Evolutionary conservation across 2,113 vertebrate genomes (phyloP).

Genomic region (Coturnix japonica): DNA sequence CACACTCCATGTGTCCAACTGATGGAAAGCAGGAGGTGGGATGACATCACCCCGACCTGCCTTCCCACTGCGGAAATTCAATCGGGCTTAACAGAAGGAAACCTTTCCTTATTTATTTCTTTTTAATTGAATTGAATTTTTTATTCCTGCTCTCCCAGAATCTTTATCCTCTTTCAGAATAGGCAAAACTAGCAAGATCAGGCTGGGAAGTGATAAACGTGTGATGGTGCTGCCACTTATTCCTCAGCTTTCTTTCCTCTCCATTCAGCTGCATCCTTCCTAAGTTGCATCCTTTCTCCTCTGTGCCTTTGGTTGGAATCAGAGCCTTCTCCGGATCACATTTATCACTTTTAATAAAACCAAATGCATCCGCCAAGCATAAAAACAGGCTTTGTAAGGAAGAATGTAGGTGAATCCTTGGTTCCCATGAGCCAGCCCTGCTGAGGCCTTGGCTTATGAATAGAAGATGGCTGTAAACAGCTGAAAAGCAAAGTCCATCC

Average conservation of each 20-base stretch:
- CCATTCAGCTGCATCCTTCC: background rate
- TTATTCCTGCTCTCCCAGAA: background rate
- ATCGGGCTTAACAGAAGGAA: background rate
- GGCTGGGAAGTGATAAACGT: background rate
- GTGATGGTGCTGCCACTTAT: background rate
- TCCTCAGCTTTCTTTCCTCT: background rate
- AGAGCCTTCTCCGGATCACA: background rate
- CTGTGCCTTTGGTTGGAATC: conserved; percentile 29
- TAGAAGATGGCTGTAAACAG: background rate
- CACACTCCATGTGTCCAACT: background rate
- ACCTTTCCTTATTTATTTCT: background rate
- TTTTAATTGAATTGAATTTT: too few species aligned
- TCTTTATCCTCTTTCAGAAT: background rate
- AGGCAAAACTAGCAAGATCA: background rate
- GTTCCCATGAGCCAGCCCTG: background rate
- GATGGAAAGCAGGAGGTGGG: conserved; percentile 42
- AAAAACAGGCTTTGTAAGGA: background rate
- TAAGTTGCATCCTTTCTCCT: background rate
- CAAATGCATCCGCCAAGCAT: background rate
- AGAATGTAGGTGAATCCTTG: background rate
- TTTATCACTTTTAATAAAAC: background rate
- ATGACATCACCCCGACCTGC: conserved; percentile 2
- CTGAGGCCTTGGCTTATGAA: background rate
- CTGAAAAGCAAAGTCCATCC: background rate
- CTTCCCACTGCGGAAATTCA: background rate